Base-by-base conservation (phyloP, 2,888 invertebrate genomes). In the Eledona agricola region DNA sequence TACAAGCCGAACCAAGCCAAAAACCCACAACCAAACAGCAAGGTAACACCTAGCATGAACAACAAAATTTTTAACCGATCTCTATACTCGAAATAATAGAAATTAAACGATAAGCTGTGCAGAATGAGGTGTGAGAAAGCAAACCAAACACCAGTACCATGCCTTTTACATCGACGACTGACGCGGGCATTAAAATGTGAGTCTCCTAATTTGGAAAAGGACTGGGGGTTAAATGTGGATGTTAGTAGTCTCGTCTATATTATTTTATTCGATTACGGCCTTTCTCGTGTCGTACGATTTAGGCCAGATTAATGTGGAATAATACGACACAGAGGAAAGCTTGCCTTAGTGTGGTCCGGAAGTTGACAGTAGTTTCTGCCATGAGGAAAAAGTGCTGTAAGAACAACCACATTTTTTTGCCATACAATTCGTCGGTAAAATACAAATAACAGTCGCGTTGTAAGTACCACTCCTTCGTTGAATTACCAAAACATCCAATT, bases 311-410 rank as follows among this genome's bases (percentile, higher is more conserved):
- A 51, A 58, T 51, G 20, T 45, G 56, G 54, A 45, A 51, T 55
- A 43, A 51, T 59, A 66, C 63, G 63, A 67, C 66, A 70, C 55
- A 65, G 59, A 70, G 59, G 63, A 59, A 63, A 67, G 84, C 87
- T 87, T 87, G 87, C 87, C 87, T 87, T 83, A 87, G 82, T 81
- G 86, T 86, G 78, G 84, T 85, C 82, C 83, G 83, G 83, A 85
- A 84, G 81, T 82, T 83, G 81, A 83, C 82, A 80, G 83, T 42
- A 12, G 49, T 81, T 80, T 87, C 86, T 74, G 77, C 78, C 80
- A 81, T 81, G 80, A 81, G 81, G 81, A 85, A 85, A 84, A 85
- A 84, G 84, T 86, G 87, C 87, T 87, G 87, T 78, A 87, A 87
- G 83, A 83, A 85, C 82, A 81, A 83, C 75, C 78, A 81, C 77